Conservation (phyloP, 2,113 vertebrate genomes). For the Myrmecobius fasciatus region DNA sequence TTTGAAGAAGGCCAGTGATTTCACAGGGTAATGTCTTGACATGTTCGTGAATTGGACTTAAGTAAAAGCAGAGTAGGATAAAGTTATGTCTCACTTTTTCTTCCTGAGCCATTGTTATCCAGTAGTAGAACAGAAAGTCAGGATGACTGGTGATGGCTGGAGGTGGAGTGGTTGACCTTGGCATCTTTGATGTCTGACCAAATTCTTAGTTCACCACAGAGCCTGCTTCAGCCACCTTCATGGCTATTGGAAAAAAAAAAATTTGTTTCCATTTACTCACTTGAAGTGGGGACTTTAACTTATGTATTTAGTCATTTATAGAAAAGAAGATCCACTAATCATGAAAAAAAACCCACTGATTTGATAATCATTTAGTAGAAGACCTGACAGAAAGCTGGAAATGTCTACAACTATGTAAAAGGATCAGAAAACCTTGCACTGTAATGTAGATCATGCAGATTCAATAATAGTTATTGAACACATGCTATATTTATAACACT, state of each 20-base stretch:
- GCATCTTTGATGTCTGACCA: background rate
- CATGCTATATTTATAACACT: background rate
- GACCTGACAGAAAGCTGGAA: constrained; percentile 44
- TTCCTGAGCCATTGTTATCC: background rate
- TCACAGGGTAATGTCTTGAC: background rate
- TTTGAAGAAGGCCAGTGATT: background rate
- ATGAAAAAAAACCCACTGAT: background rate
- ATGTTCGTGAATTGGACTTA: background rate
- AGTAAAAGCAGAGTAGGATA: background rate
- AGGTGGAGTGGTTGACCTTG: background rate
- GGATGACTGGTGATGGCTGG: background rate
- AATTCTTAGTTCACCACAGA: too few species aligned
- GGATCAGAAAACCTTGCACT: background rate
- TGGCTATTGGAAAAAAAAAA: background rate
- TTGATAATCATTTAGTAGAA: background rate
- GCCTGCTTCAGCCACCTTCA: background rate
- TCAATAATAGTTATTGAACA: background rate
- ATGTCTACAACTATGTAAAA: background rate
- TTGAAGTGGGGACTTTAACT: background rate
- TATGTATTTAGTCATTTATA: background rate
- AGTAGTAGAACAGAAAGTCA: background rate
- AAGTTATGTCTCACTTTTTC: background rate
- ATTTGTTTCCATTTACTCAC: background rate
- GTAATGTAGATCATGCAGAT: background rate
- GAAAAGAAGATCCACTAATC: background rate